These are phyloP conservation scores for Urocyon cinereoargenteus DNA, from an alignment of 2,797 vertebrate genomes.

Conservation along the genomic window DNA sequence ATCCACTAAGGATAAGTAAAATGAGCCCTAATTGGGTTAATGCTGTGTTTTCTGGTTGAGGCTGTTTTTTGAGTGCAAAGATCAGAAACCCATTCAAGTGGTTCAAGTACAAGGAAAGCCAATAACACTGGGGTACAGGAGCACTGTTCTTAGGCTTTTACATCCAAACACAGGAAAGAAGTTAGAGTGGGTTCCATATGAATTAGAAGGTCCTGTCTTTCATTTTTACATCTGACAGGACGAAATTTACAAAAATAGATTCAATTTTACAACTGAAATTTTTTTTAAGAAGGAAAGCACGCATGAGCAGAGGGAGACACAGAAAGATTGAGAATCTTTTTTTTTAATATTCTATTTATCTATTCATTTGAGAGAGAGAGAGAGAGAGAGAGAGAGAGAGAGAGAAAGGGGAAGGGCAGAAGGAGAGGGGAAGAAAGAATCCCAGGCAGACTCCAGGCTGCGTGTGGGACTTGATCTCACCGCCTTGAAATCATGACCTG, in stretches of 20 bases:
- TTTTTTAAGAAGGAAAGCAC: not conserved
- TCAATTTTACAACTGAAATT: not conserved
- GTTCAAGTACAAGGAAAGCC: not conserved
- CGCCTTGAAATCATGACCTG: not conserved
- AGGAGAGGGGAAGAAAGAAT: not conserved
- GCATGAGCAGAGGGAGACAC: not conserved
- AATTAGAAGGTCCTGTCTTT: slow-evolving; percentile 16
- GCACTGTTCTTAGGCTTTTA: not conserved
- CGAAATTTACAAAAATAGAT: slow-evolving; percentile 11
- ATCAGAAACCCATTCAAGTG: not conserved
- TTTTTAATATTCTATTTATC: not conserved
- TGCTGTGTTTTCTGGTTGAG: not conserved
- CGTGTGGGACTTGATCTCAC: not conserved
- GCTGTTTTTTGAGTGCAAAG: not conserved
- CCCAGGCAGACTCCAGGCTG: not conserved
- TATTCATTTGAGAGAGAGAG: not conserved
- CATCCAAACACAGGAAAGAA: not conserved
- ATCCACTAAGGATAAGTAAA: not conserved
- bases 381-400: not conserved
- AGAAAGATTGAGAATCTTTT: not conserved
- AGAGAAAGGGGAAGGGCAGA: not conserved
- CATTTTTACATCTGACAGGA: not conserved
- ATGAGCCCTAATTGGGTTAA: not conserved
- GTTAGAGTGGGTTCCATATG: not conserved
- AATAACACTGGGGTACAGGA: not conserved